These are phyloP conservation scores for Hippocampus zosterae DNA, from an alignment of 2,113 vertebrate genomes.

Conservation along the genomic window DNA sequence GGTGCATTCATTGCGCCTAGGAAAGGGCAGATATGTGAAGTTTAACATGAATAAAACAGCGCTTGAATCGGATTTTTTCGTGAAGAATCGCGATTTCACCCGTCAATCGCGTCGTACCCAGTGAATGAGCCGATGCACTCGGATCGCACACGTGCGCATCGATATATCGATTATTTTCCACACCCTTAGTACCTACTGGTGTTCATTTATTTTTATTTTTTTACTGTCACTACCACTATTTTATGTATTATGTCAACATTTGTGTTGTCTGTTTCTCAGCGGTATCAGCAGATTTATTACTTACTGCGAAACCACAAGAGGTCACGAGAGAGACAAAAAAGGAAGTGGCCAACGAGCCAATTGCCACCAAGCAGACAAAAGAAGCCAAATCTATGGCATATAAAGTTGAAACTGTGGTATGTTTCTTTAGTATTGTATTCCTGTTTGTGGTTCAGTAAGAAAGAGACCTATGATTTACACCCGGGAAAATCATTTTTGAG, in stretches of 20 bases:
- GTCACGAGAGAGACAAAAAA: slow-evolving; percentile 22
- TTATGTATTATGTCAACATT: too few relatives aligned
- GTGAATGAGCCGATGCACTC: too few relatives aligned
- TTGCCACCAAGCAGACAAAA: slow-evolving; percentile 2
- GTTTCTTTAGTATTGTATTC: background rate
- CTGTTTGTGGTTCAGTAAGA: background rate
- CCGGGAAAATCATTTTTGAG: background rate
- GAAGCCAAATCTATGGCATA: slow-evolving; percentile 22
- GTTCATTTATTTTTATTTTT: too few relatives aligned
- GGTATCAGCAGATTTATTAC: slow-evolving; percentile 17
- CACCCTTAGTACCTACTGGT: background rate
- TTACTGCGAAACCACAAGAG: slow-evolving; percentile 28
- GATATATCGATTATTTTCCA: too few relatives aligned
- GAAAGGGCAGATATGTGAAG: too few relatives aligned
- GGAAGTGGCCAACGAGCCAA: background rate
- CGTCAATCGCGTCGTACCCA: too few relatives aligned
- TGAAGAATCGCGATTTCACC: too few relatives aligned
- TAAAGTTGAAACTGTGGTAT: slow-evolving; percentile 48
- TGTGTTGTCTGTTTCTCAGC: slow-evolving; percentile 1
- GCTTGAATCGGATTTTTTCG: too few relatives aligned
- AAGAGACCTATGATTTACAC: background rate
- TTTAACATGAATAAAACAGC: too few relatives aligned
- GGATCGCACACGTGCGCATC: too few relatives aligned
- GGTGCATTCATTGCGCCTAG: too few relatives aligned
- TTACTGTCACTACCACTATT: too few relatives aligned